These are phyloP conservation scores for Pseudorasbora parva DNA, from an alignment of 2,113 vertebrate genomes.

Conservation along the genomic window DNA sequence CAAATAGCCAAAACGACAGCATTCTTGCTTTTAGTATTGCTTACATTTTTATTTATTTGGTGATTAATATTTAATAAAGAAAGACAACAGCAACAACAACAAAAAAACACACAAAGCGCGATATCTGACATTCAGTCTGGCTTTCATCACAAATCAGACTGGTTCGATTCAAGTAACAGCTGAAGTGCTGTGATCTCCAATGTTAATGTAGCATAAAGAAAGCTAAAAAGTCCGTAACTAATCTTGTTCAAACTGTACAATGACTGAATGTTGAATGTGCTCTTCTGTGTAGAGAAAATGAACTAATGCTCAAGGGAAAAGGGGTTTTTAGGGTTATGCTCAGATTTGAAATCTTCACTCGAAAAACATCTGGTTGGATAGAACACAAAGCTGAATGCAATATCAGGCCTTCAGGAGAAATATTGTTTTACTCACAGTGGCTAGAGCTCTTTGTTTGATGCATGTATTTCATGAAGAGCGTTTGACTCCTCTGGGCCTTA, in stretches of 20 bases:
- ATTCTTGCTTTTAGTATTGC: not conserved
- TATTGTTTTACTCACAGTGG: constrained; percentile 32
- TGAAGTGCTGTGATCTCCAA: constrained; percentile 2
- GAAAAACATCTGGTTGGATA: constrained; percentile 7
- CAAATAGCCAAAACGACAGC: not conserved
- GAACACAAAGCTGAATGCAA: constrained; percentile 15
- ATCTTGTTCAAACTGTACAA: not conserved
- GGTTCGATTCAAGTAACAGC: not conserved
- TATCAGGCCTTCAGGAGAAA: constrained; percentile 22
- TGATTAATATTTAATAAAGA: not conserved
- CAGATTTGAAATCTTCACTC: constrained; percentile 4
- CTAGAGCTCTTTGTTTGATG: constrained; percentile 35
- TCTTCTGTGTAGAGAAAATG: not conserved
- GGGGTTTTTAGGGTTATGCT: constrained; percentile 1
- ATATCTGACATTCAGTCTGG: not conserved
- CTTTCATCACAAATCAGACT: not conserved
- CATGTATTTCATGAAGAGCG: constrained; percentile 34
- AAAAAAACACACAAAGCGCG: not conserved
- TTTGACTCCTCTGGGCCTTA: constrained; percentile 29
- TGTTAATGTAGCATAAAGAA: not conserved
- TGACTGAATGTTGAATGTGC: constrained; percentile 8
- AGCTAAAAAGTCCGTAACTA: not conserved
- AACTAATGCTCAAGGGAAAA: not conserved
- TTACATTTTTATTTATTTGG: not conserved
- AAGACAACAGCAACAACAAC: not conserved